Evolutionary conservation across 1,140 invertebrate species (phyloP), one percentile per base, ranked within the genome.

Genomic region (Aphidius gifuensis): DNA sequence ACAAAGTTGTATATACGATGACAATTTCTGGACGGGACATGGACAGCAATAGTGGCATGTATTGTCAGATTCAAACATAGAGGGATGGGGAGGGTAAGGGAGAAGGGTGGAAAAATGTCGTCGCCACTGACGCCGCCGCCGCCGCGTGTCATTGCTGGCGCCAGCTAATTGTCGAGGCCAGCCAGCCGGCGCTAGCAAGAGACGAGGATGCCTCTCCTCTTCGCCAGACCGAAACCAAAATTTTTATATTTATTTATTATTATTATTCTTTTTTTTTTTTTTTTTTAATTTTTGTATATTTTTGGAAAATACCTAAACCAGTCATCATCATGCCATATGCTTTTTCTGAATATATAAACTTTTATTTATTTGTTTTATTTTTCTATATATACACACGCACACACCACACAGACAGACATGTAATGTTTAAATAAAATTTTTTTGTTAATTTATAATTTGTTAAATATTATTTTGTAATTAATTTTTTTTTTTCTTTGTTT

Each of bases 141-240:
- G 73, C 74, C 74, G 68, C 75, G 73, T 76, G 74, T 76, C 75
- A 77, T 72, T 77, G 74, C 75, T 76, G 75, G 75, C 75, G 74
- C 75, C 75, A 77, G 74, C 75, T 76, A 77, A 75, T 77, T 76
- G 74, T 75, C 75, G 75, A 77, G 74, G 74, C 75, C 74, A 77
- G 74, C 75, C 74, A 77, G 72, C 73, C 75, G 71, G 72, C 73
- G 70, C 74, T 71, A 74, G 71, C 73, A 32, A 32, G 23, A 32
- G 53, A 55, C 74, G 74, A 74, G 67, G 68, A 60, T 63, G 55
- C 64, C 51, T 61, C 61, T 61, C 40, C 45, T 53, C 45, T 60
- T 56, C 53, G 72, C 69, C 72, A 67, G 71, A 74, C 69, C 65
- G 58, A 71, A 58, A 58, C 61, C 55, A 43, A 42, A 47, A 43